Evolutionary conservation across 2,888 invertebrate species (phyloP).

Genomic region (Endotricha flammealis): DNA sequence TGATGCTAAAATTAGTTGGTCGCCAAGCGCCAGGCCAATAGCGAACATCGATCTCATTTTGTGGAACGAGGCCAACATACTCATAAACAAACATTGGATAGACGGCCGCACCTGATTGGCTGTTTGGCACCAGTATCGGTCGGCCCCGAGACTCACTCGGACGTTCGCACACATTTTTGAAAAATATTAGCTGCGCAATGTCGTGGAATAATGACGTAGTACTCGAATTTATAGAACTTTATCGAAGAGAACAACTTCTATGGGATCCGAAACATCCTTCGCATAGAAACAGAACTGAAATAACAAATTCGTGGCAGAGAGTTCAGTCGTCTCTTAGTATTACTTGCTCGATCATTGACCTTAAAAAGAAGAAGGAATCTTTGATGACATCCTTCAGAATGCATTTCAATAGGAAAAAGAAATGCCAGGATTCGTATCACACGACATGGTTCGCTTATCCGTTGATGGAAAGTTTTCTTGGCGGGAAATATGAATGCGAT

Average conservation of each 20-base stretch:
- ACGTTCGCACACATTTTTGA: constrained; percentile 20
- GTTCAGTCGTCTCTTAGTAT: constrained; percentile 50
- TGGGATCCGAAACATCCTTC: constrained; percentile 63
- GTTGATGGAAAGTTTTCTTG: constrained; percentile 63
- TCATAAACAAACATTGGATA: constrained; percentile 54
- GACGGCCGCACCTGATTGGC: constrained; percentile 40
- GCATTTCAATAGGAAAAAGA: constrained; percentile 51
- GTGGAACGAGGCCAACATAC: constrained; percentile 53
- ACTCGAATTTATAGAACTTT: constrained; percentile 60
- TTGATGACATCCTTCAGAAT: constrained; percentile 65
- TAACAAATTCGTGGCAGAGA: constrained; percentile 58
- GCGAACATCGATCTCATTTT: constrained; percentile 46
- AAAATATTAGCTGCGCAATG: constrained; percentile 30
- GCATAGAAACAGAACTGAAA: constrained; percentile 53
- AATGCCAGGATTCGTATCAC: constrained; percentile 37
- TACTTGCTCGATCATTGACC: constrained; percentile 43
- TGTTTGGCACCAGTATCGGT: constrained; percentile 27
- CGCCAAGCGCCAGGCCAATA: constrained; percentile 39
- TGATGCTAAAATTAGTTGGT: constrained; percentile 36
- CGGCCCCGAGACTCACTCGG: constrained; percentile 22
- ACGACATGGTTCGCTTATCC: constrained; percentile 64
- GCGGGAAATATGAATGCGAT: constrained; percentile 59
- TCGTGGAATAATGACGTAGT: constrained; percentile 57
- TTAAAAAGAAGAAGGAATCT: constrained; percentile 70
- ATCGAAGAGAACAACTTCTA: constrained; percentile 51